These are phyloP conservation scores for Eulacestoma nigropectus DNA, from an alignment of 2,113 vertebrate species.

Conservation along the genomic window DNA sequence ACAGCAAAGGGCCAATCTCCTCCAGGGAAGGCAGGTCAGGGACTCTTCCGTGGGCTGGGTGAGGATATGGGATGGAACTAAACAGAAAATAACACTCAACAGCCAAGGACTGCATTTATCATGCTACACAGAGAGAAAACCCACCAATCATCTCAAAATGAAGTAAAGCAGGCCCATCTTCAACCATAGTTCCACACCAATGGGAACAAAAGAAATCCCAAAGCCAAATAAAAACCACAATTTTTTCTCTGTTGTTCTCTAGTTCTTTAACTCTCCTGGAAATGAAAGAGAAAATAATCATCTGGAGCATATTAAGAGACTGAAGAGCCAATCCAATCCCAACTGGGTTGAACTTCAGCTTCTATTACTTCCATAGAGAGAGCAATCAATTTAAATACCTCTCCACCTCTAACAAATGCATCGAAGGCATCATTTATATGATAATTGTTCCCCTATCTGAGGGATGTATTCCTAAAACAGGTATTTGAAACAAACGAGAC, in stretches of 20 bases:
- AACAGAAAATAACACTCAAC: neutral
- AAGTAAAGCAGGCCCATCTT: neutral
- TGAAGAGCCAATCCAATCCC: neutral
- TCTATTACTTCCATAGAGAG: neutral
- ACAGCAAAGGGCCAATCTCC: neutral
- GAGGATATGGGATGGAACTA: neutral
- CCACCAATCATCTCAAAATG: neutral
- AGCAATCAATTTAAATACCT: neutral
- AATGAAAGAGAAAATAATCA: neutral
- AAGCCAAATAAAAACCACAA: fast-evolving
- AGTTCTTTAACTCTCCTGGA: neutral
- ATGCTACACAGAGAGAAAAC: neutral
- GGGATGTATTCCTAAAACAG: neutral
- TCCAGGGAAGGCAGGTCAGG: neutral
- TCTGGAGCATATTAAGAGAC: neutral
- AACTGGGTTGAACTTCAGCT: neutral
- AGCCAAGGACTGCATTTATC: neutral
- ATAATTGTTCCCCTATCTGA: neutral
- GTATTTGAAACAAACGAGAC: neutral
- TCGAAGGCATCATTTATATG: neutral
- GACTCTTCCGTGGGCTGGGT: fast-evolving
- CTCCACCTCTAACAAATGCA: neutral
- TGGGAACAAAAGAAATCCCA: fast-evolving
- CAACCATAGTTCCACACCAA: neutral
- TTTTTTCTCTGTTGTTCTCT: neutral